Evolutionary conservation across 2,888 invertebrate genomes (phyloP).

Genomic region (Serrognathus titanus): DNA sequence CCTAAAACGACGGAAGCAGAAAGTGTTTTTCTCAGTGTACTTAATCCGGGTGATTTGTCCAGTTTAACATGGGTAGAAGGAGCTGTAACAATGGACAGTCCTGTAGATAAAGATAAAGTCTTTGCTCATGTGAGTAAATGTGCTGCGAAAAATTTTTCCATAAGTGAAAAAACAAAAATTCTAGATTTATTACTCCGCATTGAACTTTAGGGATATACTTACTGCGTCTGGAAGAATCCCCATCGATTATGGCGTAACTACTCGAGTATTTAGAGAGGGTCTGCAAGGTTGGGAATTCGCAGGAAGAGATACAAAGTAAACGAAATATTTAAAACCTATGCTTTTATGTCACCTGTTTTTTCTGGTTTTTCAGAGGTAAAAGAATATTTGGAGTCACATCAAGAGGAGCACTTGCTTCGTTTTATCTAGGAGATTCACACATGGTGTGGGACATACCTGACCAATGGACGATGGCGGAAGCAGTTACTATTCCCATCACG

Average conservation of each 20-base stretch:
- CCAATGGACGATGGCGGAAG: constrained; percentile 69
- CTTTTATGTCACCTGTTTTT: background rate
- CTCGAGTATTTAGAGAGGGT: constrained; percentile 51
- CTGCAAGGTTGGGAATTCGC: constrained; percentile 59
- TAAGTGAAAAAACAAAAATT: no score
- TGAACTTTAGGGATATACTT: constrained; percentile 97
- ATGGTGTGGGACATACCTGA: constrained; percentile 66
- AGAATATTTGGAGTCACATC: constrained; percentile 65
- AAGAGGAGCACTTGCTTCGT: constrained; percentile 58
- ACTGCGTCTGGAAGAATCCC: constrained; percentile 85
- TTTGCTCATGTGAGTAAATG: constrained; percentile 24
- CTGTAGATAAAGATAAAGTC: constrained; percentile 24
- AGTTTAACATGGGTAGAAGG: constrained; percentile 81
- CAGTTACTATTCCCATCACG: constrained; percentile 73
- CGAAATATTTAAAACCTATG: background rate
- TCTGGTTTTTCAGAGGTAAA: constrained; percentile 49
- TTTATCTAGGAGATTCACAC: constrained; percentile 55
- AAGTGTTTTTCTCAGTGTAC: constrained; percentile 75
- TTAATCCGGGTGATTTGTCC: constrained; percentile 80
- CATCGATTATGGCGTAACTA: constrained; percentile 71
- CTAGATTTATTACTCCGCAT: constrained; percentile 63
- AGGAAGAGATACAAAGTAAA: constrained; percentile 43
- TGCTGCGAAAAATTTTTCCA: background rate
- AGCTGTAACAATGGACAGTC: constrained; percentile 37
- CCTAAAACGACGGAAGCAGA: constrained; percentile 50